Base-by-base conservation (phyloP, 2,888 invertebrate genomes). In the Artemia sinica region DNA sequence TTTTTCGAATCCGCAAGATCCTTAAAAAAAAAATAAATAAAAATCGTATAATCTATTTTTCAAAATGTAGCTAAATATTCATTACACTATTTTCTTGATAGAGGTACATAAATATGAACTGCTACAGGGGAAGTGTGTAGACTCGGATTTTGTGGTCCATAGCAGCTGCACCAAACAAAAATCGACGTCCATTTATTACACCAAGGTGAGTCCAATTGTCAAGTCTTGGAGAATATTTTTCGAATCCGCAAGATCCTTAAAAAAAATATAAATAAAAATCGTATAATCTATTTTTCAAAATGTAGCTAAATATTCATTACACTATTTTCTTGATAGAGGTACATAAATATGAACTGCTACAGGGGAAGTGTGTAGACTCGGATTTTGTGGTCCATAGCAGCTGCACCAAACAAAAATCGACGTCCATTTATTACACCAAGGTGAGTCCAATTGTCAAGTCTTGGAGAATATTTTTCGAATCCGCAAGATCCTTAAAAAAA, bases 91-190 rank as follows among this genome's bases (percentile, higher is more conserved):
- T 28, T 28, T 28, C 28, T 28, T 28, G 1, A 28, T 4, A 28
- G 28, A 28, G 28, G 2, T 28, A 28, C 28, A 28, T 2, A 28
- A 28, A 4, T 4, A 28, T 28, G 28, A 4, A 28, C 28, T 28
- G 28, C 1, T 4, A 28, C 1, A 28, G 28, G n/a, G n/a, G n/a
- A n/a, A n/a, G n/a, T n/a, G n/a, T n/a, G n/a, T n/a, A n/a, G n/a
- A n/a, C n/a, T n/a, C n/a, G n/a, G 28, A 94, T 81, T 77, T 89
- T 90, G 73, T 78, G 77, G 48, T 79, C 78, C 50, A 80, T 73
- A 48, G 92, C 84, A 49, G 91, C 93, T 8, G 91, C 91, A 0
- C 93, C 94, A 77, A 93, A 94, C 79, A 95, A 94, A 69, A 93
- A 80, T 63, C 93, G 81, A 70, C 90, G 82, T 0, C 87, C 86